Base-by-base conservation (phyloP, 2,888 invertebrate species). In the Cryptosula pallasiana region DNA sequence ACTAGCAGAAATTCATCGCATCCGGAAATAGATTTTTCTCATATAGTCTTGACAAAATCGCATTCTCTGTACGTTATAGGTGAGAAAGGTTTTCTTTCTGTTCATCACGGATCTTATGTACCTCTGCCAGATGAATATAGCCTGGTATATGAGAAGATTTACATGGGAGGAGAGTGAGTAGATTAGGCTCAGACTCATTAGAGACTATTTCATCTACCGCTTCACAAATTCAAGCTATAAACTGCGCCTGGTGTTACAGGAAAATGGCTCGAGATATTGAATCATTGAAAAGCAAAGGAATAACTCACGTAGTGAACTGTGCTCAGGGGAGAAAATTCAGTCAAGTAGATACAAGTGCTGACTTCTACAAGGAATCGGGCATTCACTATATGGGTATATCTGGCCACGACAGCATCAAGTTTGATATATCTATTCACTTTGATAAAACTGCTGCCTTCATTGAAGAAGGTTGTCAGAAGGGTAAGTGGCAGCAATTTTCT, bases 281-380 rank as follows among this genome's bases (percentile, higher is more conserved):
- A 20, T 91, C 90, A 81, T 86, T 94, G 75, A 86, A 89, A 76
- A 87, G 89, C 74, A 89, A 92, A 87, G 91, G 92, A 71, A 90
- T 94, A 73, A 93, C 92, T 75, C 93, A 94, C 81, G 90, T 94
- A n/a, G 85, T 94, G 71, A 94, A 94, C 84, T 90, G 92, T 32
- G 93, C 94, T 0, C 91, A 93, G 83, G 93, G 94, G 57, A 89
- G 88, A 76, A 79, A 78, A 73, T 77, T 80, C 54, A 76, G 89
- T 1, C 91, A 91, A 85, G 92, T 93, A 69, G 90, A 92, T 81
- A 93, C 93, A 0, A 90, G 89, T 78, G 88, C 89, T 79, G 86
- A 89, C 72, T 93, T 90, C 84, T 93, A 94, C 84, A 87, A 88
- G 74, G 90, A 90, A 79, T 89, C 89, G 77, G 87, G 88, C 27